Evolutionary conservation across 2,113 vertebrate genomes (phyloP).

Genomic region (Columbina picui): DNA sequence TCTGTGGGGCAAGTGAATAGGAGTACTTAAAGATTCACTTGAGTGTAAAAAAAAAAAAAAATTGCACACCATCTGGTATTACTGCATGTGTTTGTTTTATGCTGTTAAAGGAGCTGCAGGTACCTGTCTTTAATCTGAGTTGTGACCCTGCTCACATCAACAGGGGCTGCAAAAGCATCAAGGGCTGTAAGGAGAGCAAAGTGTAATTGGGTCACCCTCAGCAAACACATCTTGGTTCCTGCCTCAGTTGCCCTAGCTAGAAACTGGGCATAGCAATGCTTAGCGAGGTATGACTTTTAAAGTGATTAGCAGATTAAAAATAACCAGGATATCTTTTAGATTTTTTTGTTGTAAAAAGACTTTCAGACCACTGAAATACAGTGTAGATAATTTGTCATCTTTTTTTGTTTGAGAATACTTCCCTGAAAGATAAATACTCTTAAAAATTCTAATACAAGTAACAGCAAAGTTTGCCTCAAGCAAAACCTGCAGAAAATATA

Average conservation of each 20-base stretch:
- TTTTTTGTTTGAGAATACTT: not conserved
- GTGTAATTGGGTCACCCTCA: not conserved
- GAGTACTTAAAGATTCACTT: not conserved
- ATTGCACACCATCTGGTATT: not conserved
- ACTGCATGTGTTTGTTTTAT: not conserved
- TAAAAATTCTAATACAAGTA: not conserved
- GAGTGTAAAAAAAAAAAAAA: not conserved
- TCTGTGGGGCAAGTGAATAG: not conserved
- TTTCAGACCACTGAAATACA: not conserved
- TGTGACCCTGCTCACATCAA: not conserved
- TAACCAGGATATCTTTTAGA: not conserved
- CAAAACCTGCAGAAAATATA: not conserved
- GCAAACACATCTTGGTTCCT: not conserved
- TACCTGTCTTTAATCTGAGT: not conserved
- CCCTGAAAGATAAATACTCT: not conserved
- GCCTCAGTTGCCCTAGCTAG: not conserved
- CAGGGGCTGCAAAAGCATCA: not conserved
- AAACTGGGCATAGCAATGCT: not conserved
- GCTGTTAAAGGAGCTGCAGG: not conserved
- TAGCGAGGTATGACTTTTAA: accelerated
- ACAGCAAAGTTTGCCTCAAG: not conserved
- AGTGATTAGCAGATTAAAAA: not conserved
- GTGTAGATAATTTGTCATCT: not conserved
- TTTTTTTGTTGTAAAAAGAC: not conserved
- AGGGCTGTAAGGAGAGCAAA: not conserved